Conservation (phyloP, 2,797 vertebrate species). For the Rhinella marina region DNA sequence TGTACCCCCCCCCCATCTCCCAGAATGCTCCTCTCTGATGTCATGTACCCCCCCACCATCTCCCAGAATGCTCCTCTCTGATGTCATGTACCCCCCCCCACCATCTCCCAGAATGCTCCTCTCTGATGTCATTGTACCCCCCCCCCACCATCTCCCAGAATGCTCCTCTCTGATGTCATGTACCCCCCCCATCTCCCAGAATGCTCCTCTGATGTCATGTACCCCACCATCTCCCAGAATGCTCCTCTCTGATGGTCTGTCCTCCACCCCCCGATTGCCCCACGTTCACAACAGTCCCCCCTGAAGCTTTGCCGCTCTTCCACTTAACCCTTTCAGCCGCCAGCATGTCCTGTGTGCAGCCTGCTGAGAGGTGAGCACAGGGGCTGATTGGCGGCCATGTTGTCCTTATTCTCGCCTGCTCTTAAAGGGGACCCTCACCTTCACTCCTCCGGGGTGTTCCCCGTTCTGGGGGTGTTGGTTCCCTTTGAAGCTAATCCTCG, state of each 20-base stretch:
- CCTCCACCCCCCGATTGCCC: too few species aligned
- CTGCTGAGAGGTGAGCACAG: background rate
- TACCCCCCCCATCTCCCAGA: background rate
- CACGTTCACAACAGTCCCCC: too few species aligned
- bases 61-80: background rate
- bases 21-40: too few species aligned
- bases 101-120: background rate
- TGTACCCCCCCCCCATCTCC: too few species aligned
- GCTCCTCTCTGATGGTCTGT: background rate
- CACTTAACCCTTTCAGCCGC: background rate
- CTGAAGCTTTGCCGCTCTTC: constrained; percentile 5
- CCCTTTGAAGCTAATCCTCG: background rate
- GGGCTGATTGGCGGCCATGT: background rate
- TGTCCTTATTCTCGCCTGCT: constrained; percentile 3
- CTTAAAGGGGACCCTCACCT: background rate
- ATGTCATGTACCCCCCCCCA: background rate
- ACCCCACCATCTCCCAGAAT: background rate
- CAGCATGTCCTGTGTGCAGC: background rate
- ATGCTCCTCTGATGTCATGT: background rate
- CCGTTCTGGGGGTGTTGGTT: background rate
- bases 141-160: background rate
- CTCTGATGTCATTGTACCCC: background rate
- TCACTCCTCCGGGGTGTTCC: too few species aligned
- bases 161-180: too few species aligned
- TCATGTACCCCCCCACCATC: too few species aligned